Evolutionary conservation across 2,888 invertebrate species (phyloP).

Genomic region (Orchesellides sinensis): DNA sequence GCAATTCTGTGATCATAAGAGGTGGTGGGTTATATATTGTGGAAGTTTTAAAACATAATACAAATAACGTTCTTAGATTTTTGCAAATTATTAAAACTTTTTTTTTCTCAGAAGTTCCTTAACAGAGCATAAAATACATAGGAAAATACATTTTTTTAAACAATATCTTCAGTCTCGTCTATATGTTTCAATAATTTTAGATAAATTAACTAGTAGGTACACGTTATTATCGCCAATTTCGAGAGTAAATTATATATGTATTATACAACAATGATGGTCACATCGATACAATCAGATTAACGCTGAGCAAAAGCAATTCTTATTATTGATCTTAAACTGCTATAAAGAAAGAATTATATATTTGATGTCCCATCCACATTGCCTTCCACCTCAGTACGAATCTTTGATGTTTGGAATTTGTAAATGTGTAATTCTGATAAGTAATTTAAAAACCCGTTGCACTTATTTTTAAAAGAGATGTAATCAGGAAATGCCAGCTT

Average conservation of each 20-base stretch:
- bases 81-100: background rate
- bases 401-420: constrained; percentile 21
- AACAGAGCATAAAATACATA: no score
- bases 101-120: no score
- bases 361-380: constrained; percentile 28
- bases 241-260: background rate
- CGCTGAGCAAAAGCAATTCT: background rate
- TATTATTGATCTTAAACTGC: no score
- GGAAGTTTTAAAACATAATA: constrained; percentile 26
- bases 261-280: background rate
- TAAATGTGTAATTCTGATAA: background rate
- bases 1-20: constrained; percentile 73
- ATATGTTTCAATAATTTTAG: background rate
- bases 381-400: constrained; percentile 49
- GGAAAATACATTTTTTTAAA: no score
- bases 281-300: background rate
- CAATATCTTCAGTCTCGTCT: background rate
- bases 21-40: constrained; percentile 65
- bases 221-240: background rate
- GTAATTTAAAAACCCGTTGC: background rate
- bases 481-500: constrained; percentile 29
- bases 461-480: background rate
- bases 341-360: background rate
- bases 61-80: background rate
- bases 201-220: background rate